Evolutionary conservation across 2,888 invertebrate genomes (phyloP), one percentile per base, ranked within the genome.

Genomic region (Capitulum mitella): DNA sequence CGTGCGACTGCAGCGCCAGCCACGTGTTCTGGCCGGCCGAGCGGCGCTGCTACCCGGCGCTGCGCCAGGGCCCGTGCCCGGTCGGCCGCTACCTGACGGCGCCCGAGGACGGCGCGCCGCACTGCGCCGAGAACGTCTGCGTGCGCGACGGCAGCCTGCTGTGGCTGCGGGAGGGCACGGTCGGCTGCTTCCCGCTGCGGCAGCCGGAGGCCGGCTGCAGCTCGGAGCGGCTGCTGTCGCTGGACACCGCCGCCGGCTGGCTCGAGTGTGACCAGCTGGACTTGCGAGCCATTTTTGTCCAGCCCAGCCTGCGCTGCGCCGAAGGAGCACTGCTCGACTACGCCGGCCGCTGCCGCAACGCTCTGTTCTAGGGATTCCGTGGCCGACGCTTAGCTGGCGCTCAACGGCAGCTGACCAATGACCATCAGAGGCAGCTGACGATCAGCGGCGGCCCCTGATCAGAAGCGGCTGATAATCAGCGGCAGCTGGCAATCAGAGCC

Each of bases 131-230:
- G 22, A 58, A 58, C 58, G 10, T 29, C 10, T 58, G 58, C 58
- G 58, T 58, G 58, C 58, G 58, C 29, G 58, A 58, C 58, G 58
- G 58, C 58, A 58, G 58, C 58, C n/a, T 58, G 58, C 58, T 29
- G 58, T 58, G 58, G 58, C 58, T 58, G 58, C 29, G 10, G 58
- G 29, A n/a, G 22, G 58, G 58, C 58, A 29, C 29, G 10, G 29
- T 14, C 29, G 58, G 58, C 58, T 58, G 58, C 58, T 58, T 29
- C 58, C 58, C n/a, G 58, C 58, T 58, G 58, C n/a, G 5, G n/a
- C 10, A 29, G 29, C 58, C 58, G 58, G n/a, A 29, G 10, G 29
- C 58, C 29, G 58, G 58, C 58, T 58, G 58, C 58, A 6, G 14
- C 10, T n/a, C 58, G 6, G 5, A n/a, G 58, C 58, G 14, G 58